These are phyloP conservation scores for Xylophagus ater DNA, from an alignment of 2,888 invertebrate species.

Conservation along the genomic window DNA sequence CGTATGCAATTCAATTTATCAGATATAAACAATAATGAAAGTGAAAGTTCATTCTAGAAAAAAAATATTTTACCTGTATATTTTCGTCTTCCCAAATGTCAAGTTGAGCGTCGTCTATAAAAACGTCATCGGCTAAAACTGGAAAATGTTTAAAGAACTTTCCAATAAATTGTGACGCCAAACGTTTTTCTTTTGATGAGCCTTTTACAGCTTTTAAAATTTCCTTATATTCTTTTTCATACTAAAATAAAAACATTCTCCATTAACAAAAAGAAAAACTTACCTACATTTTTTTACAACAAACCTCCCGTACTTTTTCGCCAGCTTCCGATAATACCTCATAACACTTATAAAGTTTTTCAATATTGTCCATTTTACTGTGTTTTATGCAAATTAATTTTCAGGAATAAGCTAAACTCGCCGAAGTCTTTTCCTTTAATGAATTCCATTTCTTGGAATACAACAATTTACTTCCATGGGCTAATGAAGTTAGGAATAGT, in stretches of 20 bases:
- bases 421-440: no score
- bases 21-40: conserved; percentile 15
- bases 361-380: conserved; percentile 55
- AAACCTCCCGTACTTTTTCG: conserved; percentile 79
- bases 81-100: conserved; percentile 95
- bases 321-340: conserved; percentile 81
- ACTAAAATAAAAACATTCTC: conserved; percentile 47
- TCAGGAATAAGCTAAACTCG: no score
- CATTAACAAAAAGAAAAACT: no score
- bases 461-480: no score
- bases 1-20: no score
- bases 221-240: conserved; percentile 75
- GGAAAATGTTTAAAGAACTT: conserved; percentile 92
- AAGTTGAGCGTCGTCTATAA: conserved; percentile 83
- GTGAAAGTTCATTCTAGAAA: no score
- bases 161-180: conserved; percentile 91
- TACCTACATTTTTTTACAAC: conserved; percentile 21
- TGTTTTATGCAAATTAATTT: no score
- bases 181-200: conserved; percentile 75
- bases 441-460: no score
- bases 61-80: no score
- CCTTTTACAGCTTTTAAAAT: conserved; percentile 84
- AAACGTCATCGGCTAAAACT: conserved; percentile 67
- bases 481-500: no score
- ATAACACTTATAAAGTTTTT: conserved; percentile 83